These are phyloP conservation scores for Rhagoletis zephyria DNA, from an alignment of 1,140 invertebrate species.

Conservation along the genomic window DNA sequence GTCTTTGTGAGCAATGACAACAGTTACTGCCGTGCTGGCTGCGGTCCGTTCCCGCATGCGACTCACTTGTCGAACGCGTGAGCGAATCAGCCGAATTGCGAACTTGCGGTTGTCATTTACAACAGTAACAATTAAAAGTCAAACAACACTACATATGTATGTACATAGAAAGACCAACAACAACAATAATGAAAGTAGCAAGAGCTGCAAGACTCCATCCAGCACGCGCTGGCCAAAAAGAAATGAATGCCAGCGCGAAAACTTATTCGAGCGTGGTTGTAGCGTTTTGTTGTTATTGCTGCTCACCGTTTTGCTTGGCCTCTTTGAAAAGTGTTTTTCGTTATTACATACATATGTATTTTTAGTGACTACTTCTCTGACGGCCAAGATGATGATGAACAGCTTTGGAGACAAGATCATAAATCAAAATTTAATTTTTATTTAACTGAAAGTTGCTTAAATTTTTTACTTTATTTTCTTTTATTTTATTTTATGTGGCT, in stretches of 20 bases:
- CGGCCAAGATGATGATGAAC: slow-evolving; percentile 30
- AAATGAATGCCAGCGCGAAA: neutral
- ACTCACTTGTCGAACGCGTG: slow-evolving; percentile 21
- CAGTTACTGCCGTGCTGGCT: no score
- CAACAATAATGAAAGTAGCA: neutral
- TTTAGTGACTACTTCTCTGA: neutral
- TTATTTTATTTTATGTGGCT: no score
- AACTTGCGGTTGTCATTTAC: neutral
- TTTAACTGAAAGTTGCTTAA: no score
- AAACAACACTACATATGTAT: no score
- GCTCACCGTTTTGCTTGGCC: neutral
- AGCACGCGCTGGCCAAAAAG: neutral
- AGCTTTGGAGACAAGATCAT: slow-evolving; percentile 31
- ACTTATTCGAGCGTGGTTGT: neutral
- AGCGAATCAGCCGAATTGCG: neutral
- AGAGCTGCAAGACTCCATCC: neutral
- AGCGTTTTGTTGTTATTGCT: neutral
- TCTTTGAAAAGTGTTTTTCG: neutral
- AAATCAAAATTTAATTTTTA: no score
- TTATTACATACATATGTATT: neutral
- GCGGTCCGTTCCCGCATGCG: no score
- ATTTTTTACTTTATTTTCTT: no score
- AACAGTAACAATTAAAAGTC: neutral
- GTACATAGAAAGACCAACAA: neutral
- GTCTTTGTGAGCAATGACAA: no score